Evolutionary conservation across 2,888 invertebrate species (phyloP), one percentile per base, ranked within the genome.

Genomic region (Amblyteles armatorius): DNA sequence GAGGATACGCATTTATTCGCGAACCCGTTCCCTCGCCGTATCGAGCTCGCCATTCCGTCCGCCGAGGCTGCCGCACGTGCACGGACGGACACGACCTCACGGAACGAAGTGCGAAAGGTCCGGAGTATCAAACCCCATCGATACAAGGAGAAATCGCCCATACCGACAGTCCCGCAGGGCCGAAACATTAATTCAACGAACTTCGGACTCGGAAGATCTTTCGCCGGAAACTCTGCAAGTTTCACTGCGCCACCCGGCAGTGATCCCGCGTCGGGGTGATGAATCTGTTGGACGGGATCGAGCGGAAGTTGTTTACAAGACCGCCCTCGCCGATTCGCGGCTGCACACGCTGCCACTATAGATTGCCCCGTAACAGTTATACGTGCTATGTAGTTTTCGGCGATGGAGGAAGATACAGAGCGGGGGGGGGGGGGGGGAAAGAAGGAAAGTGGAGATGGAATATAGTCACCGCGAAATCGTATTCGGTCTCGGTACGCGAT

Each of bases 281-380:
- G 55, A 55, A 60, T 77, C 26, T 73, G 9, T 55, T 60, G 50
- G 60, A 77, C 65, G n/a, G 76, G 40, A 63, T 83, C 26, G 44
- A 72, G 55, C 79, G 79, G 76, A 89, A 88, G 88, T 90, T 90
- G 90, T 91, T 90, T 91, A 90, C 91, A 87, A 87, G 88, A 88
- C 88, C 60, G 44, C 67, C 67, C 76, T 22, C 55, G 44, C 44
- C 60, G 77, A 84, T 84, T 55, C 52, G 71, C 19, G n/a, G 76
- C 72, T 80, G 26, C 16, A 50, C 68, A 13, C 29, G 5, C 29
- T 19, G 29, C 60, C 33, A 5, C 0, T 26, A 63, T 36, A 50
- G 44, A 60, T 73, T 19, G 19, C n/a, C 60, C 16, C 22, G 44
- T 11, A 26, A 72, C 50, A 36, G 33, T 29, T 7, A 16, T 29